A percentile compares a stretch with the other conserved stretches of the same genome.
phyloP scores from a whole-genome alignment of 2,797 vertebrate genomes.

The Onychomys arenicola region DNA sequence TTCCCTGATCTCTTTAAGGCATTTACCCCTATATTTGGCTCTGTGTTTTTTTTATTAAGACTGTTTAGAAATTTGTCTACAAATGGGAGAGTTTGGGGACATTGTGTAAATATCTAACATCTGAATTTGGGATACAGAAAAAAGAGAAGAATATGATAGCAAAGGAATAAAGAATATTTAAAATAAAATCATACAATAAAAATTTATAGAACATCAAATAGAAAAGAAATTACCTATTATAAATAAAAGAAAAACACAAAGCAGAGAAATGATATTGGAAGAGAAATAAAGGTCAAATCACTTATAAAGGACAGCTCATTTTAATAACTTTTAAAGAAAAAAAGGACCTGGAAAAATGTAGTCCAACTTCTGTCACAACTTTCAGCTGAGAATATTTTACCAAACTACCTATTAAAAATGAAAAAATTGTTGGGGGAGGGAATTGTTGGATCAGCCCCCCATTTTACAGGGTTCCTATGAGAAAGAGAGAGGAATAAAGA shows the following conservation, averaged over 20 bases:
- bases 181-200: neutral
- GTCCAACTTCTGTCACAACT: neutral
- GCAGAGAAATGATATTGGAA: neutral
- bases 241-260: neutral
- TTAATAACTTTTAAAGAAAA: neutral
- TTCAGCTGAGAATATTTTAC: neutral
- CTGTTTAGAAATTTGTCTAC: too few species aligned
- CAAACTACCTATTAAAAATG: neutral
- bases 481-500: too few species aligned
- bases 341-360: neutral
- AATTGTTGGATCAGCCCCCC: too few species aligned
- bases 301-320: neutral
- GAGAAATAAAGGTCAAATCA: neutral
- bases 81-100: neutral
- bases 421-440: neutral
- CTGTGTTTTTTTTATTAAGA: too few species aligned
- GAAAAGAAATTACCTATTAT: neutral
- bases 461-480: too few species aligned
- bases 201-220: neutral
- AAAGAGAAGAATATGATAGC: neutral
- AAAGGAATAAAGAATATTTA: neutral
- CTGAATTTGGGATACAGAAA: neutral
- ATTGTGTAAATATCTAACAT: neutral
- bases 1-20: too few species aligned
- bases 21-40: too few species aligned